Conservation (phyloP, 2,113 vertebrate species). For the Centropus bengalensis region DNA sequence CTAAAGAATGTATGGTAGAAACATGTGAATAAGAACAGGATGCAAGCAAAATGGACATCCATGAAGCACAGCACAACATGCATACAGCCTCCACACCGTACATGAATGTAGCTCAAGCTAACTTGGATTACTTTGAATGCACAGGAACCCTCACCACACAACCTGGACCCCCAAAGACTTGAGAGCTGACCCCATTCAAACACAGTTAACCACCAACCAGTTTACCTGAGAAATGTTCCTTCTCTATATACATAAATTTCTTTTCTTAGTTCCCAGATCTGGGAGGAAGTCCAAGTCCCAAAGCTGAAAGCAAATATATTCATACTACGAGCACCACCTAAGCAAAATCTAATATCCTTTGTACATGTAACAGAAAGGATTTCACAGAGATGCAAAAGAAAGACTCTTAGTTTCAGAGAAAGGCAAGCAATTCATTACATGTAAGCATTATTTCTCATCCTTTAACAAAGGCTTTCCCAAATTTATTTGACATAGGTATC, state of each 20-base stretch:
- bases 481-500: neutral
- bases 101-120: neutral
- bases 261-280: neutral
- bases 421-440: neutral
- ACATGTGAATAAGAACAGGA: neutral
- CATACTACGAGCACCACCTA: neutral
- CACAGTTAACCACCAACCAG: neutral
- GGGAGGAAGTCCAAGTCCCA: neutral
- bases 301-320: neutral
- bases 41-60: neutral
- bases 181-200: neutral
- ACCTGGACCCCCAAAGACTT: neutral
- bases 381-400: neutral
- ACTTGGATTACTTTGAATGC: neutral
- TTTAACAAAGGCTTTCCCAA: neutral
- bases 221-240: neutral
- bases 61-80: neutral
- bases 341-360: neutral
- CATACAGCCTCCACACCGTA: neutral
- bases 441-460: accelerated
- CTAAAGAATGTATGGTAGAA: neutral
- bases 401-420: neutral
- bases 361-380: neutral
- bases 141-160: neutral
- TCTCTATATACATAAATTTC: neutral